Evolutionary conservation across 2,113 vertebrate species (phyloP).

Genomic region (Lepus timidus): DNA sequence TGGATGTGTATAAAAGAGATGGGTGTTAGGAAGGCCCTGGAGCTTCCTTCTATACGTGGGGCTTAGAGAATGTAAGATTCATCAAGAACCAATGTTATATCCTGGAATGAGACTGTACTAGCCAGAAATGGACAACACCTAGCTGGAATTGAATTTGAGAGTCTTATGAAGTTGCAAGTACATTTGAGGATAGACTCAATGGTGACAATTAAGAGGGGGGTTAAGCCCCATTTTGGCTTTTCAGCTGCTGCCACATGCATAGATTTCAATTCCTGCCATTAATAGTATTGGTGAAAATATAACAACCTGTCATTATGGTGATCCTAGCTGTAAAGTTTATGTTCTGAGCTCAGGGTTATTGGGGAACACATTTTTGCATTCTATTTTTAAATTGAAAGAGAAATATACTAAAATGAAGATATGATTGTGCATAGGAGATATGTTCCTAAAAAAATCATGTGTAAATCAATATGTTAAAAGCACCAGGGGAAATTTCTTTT

Average conservation of each 20-base stretch:
- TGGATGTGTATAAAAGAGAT: not conserved
- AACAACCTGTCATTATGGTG: not conserved
- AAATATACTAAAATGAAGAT: slow-evolving; percentile 58
- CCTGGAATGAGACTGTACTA: not conserved
- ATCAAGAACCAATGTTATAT: not conserved
- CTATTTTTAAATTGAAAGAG: not conserved
- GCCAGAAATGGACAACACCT: not conserved
- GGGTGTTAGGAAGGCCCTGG: not conserved
- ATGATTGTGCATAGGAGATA: not conserved
- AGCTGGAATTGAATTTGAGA: not conserved
- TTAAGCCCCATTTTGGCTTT: not conserved
- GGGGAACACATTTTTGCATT: not conserved
- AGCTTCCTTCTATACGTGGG: not conserved
- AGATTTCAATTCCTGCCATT: not conserved
- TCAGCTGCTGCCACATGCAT: accelerated
- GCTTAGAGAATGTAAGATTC: accelerated
- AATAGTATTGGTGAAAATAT: not conserved
- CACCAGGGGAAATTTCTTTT: slow-evolving; percentile 60
- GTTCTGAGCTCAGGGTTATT: not conserved
- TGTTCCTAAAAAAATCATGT: not conserved
- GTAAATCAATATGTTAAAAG: slow-evolving; percentile 67
- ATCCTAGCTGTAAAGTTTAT: not conserved
- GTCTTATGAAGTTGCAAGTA: not conserved
- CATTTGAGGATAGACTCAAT: not conserved
- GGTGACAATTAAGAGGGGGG: not conserved